Conservation (phyloP, 2,797 vertebrate species). For the Danio choprae region DNA sequence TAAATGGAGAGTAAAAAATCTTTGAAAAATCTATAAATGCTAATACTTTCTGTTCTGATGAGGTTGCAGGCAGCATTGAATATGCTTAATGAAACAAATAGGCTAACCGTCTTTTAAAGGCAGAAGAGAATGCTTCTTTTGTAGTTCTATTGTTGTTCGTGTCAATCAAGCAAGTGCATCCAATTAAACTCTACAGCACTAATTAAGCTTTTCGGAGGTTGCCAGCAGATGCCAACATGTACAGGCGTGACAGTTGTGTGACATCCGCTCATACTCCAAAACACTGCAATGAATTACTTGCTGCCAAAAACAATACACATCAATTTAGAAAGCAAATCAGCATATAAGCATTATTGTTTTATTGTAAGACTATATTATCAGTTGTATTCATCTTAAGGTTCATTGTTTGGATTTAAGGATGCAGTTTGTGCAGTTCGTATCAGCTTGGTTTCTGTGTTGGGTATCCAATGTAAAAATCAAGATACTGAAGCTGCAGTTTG, state of each 20-base stretch:
- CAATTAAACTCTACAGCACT: neutral
- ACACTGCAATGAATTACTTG: neutral
- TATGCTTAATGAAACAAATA: neutral
- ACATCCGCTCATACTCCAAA: neutral
- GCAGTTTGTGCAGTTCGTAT: too few species aligned
- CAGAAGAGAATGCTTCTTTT: neutral
- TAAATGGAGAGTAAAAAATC: neutral
- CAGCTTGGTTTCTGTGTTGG: neutral
- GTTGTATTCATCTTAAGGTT: neutral
- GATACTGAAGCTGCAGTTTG: neutral
- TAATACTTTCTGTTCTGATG: neutral
- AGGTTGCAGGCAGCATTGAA: neutral
- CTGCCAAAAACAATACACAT: neutral
- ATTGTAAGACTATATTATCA: neutral
- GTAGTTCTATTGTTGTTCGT: neutral
- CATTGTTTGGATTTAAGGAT: neutral
- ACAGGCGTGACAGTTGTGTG: slow-evolving; percentile 10
- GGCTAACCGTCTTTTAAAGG: neutral
- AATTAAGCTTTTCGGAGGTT: neutral
- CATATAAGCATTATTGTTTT: neutral
- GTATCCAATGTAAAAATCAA: neutral
- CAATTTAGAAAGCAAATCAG: neutral
- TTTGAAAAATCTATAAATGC: neutral
- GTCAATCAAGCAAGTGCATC: neutral
- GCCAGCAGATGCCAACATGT: neutral